phyloP scores from a whole-genome alignment of 2,797 vertebrate genomes.

The Alauda arvensis region DNA sequence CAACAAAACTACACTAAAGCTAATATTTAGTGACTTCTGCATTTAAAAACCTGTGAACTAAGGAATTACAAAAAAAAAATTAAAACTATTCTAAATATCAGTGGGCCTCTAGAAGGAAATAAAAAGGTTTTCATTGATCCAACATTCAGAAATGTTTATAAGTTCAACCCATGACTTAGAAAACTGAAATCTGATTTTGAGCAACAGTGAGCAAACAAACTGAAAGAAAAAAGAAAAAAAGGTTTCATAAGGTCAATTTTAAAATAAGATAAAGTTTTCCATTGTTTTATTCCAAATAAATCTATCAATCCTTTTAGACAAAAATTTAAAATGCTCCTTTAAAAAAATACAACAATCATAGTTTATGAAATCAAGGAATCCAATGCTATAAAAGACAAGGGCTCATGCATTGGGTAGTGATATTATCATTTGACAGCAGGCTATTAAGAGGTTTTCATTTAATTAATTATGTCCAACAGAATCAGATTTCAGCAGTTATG shows the following conservation, averaged over 20 bases:
- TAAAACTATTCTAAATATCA: not conserved
- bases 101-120: not conserved
- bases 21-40: not conserved
- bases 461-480: not conserved
- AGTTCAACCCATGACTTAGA: not conserved
- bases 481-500: not conserved
- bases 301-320: not conserved
- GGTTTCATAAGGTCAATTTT: not conserved
- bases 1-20: not conserved
- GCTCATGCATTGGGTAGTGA: not conserved
- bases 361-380: not conserved
- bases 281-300: not conserved
- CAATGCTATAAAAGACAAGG: not conserved
- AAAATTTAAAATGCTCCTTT: not conserved
- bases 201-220: not conserved
- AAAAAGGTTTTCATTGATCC: not conserved
- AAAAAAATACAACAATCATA: not conserved
- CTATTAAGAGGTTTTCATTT: not conserved
- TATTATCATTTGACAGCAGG: not conserved
- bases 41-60: not conserved
- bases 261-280: not conserved
- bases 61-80: not conserved
- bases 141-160: not conserved
- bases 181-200: not conserved
- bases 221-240: not conserved